Evolutionary conservation across 2,113 vertebrate species (phyloP), one percentile per base, ranked within the genome.

Genomic region (Ictalurus furcatus): DNA sequence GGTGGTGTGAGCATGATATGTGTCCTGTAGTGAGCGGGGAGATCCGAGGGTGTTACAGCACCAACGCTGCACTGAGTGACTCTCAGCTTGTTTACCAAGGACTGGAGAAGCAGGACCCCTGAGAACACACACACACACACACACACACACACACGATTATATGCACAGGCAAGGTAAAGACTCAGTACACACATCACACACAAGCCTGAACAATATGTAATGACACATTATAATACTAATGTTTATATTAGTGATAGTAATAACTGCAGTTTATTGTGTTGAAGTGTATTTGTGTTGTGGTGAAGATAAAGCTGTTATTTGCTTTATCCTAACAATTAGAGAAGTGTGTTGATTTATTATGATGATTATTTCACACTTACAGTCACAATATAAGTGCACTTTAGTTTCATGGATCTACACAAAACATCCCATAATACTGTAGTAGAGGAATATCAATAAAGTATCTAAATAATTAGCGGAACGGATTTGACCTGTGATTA

Each of bases 1-100:
- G 97, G 91, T 98, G 97, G 97, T 97, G 96, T 91, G 91, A 93
- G 71, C 95, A 95, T 73, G 96, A 97, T 79, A 88, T 97, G 84
- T 97, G 96, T 87, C 96, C 95, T 0, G 95, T 96, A 85, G 91
- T 89, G 54, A 74, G 23, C 0, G 95, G 93, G 85, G 89, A 93
- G 0, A 13, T 3, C 2, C 93, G 58, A 16, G 92, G 96, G 76
- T 94, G 91, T 90, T 97, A 97, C 28, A 54, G 90, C 12, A 23
- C 67, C 0, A 87, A 90, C 69, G 92, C 92, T 0, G 89, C 67
- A 0, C 85, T 90, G 1, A 67, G 80, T 30, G 95, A 97, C 92
- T 56, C 90, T 17, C 71, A 90, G 0, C 91, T 98, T 87, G 95
- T 97, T 74, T 96, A 93, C 8, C 94, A 95, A 30, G 91, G 89